Percentiles rank a stretch among this genome's conserved stretches.
phyloP scores from a whole-genome alignment of 2,888 invertebrate species.

The Drosophila rubida region DNA sequence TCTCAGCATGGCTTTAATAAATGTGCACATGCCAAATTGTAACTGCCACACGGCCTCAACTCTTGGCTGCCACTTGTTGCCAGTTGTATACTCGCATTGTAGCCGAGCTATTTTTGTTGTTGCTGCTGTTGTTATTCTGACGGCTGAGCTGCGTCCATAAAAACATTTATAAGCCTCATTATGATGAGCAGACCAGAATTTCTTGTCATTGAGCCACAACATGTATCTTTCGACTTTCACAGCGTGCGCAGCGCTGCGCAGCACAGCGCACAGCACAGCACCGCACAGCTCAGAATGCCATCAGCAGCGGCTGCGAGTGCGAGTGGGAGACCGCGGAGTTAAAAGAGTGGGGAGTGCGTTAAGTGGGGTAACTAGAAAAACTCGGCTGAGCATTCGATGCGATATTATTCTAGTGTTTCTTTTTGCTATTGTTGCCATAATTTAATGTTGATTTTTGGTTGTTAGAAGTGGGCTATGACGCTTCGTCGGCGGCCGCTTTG shows the following conservation, averaged over 20 bases:
- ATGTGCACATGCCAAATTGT: constrained; percentile 78
- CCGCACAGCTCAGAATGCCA: constrained; percentile 52
- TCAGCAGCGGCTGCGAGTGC: too few relatives aligned
- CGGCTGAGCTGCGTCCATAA: constrained; percentile 68
- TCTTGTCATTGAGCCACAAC: constrained; percentile 69
- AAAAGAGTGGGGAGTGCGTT: constrained; percentile 3
- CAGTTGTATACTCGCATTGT: constrained; percentile 30
- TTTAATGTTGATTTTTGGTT: constrained; percentile 73
- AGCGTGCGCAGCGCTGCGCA: constrained; percentile 39
- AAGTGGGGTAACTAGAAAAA: constrained; percentile 25
- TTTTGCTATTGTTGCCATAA: constrained; percentile 67
- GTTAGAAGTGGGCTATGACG: constrained; percentile 72
- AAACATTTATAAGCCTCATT: constrained; percentile 79
- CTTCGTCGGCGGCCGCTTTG: constrained; percentile 54
- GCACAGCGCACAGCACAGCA: too few relatives aligned
- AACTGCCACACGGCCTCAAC: constrained; percentile 11
- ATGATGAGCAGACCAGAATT: constrained; percentile 75
- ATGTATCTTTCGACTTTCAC: constrained; percentile 64
- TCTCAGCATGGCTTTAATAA: constrained; percentile 68
- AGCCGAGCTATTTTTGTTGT: constrained; percentile 46
- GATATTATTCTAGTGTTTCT: constrained; percentile 45
- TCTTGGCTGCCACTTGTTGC: constrained; percentile 7
- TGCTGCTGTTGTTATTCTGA: constrained; percentile 30
- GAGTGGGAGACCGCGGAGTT: not conserved
- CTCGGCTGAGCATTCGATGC: constrained; percentile 45